These are phyloP conservation scores for Gymnopithys bicolor DNA, from an alignment of 2,797 vertebrate genomes.

Conservation along the genomic window DNA sequence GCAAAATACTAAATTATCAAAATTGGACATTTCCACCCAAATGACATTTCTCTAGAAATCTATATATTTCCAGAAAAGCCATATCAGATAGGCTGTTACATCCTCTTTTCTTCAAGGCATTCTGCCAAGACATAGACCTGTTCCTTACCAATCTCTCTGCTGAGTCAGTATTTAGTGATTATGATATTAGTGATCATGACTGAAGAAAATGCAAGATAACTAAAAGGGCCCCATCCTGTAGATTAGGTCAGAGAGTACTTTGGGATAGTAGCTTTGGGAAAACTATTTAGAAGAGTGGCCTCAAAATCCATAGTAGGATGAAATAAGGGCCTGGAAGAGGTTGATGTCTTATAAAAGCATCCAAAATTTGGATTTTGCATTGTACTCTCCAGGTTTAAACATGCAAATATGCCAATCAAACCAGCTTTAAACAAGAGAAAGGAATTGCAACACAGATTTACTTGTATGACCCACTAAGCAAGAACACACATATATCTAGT, in stretches of 20 bases:
- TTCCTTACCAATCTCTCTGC: not conserved
- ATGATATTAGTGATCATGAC: not conserved
- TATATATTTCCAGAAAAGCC: not conserved
- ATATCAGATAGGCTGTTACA: not conserved
- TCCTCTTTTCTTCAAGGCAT: not conserved
- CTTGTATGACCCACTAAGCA: not conserved
- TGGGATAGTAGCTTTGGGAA: not conserved
- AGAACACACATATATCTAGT: not conserved
- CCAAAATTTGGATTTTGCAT: not conserved
- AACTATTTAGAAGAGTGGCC: not conserved
- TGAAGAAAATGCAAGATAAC: not conserved
- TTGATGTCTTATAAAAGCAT: not conserved
- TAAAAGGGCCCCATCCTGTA: not conserved
- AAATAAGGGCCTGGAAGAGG: not conserved
- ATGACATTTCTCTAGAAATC: not conserved
- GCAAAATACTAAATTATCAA: not conserved
- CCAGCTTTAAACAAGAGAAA: not conserved
- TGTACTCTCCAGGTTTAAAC: not conserved
- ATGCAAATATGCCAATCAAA: not conserved
- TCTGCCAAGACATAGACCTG: not conserved
- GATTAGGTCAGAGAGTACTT: not conserved
- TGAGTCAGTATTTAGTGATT: not conserved
- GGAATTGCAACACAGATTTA: not conserved
- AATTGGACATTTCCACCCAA: not conserved
- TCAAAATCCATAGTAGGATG: not conserved